Evolutionary conservation across 2,797 vertebrate genomes (phyloP), one percentile per base, ranked within the genome.

Genomic region (Chelon auratus): DNA sequence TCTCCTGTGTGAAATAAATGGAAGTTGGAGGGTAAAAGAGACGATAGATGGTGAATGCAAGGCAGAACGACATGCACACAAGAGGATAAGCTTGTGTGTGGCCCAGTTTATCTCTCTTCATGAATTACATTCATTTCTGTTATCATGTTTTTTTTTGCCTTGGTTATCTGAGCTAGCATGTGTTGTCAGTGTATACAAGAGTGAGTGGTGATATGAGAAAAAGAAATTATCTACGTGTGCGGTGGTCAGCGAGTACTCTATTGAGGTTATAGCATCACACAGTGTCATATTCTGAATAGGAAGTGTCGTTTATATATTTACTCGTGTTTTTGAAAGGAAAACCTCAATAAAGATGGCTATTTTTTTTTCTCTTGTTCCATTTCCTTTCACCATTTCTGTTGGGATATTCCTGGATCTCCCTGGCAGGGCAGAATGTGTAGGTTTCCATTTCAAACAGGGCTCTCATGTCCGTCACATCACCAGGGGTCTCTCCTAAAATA

Each of bases 381-480:
- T 87, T 89, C 91, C 86, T 88, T 89, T 85, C 79, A 79, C 86
- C 83, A 59, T 83, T 77, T 85, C 87, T 89, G 81, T 81, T 84
- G 89, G 88, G 89, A 89, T 92, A 88, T 91, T 92, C 85, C 83
- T 85, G 85, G 85, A 77, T 84, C 82, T 90, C 84, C 70, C 84
- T 80, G 73, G 89, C 82, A 88, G 83, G 79, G 81, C 85, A 86
- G 87, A 89, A 90, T 87, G 87, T 78, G 80, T 76, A 62, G 90
- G 92, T 94, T 94, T 95, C 92, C 93, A 94, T 94, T 94, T 93
- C 89, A 94, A 94, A 93, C 91, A 80, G 76, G 73, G 83, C 81
- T 82, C 90, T 81, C 87, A 58, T 90, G 89, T 94, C 92, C 89
- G 87, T 92, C 91, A 92, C 88, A 90, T 87, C 91, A 89, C 89